Evolutionary conservation across 2,888 invertebrate species (phyloP), one percentile per base, ranked within the genome.

Genomic region (Amblyjoppa proteus): DNA sequence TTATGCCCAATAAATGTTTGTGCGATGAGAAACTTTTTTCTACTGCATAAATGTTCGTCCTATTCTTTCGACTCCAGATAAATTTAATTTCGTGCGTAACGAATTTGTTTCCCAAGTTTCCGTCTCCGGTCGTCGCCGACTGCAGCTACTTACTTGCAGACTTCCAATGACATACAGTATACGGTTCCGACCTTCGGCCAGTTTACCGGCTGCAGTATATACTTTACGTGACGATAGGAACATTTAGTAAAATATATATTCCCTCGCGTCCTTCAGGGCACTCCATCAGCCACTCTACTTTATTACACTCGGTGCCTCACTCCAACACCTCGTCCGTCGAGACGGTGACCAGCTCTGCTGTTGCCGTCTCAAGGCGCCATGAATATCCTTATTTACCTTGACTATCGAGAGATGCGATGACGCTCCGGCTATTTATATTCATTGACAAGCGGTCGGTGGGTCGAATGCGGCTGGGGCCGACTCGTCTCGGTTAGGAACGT

Each of bases 391-490:
- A 58, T 58, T 28, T 28, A 5, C 11, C 25, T 6, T 1, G 58
- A 58, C 28, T 58, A 58, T 58, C 58, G 11, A 25, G 58, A 11
- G 28, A 58, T 9, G 11, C 28, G 58, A 58, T 25, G 58, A 58
- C 58, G 58, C 25, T 25, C 66, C 16, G 20, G 51, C 45, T 51
- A 74, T 81, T 74, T 81, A 56, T 74, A 81, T 81, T 74, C 56
- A 81, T 74, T 56, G 73, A 41, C 53, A 58, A 7, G 25, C 25
- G 58, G 25, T 58, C 53, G 25, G 58, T 25, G 28, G 58, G 58
- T 28, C 25, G 58, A 25, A 16, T 4, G 11, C 28, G 58, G 58
- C 20, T 25, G 58, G 28, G 20, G 58, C 28, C 28, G 58, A 58
- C 28, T 58, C 58, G 28, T 58, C 34, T 20, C 53, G 53, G 31